Percentiles rank a stretch among this genome's conserved stretches.
Evolutionary conservation across 2,113 vertebrate genomes (phyloP).

Genomic region (Chaenocephalus aceratus): DNA sequence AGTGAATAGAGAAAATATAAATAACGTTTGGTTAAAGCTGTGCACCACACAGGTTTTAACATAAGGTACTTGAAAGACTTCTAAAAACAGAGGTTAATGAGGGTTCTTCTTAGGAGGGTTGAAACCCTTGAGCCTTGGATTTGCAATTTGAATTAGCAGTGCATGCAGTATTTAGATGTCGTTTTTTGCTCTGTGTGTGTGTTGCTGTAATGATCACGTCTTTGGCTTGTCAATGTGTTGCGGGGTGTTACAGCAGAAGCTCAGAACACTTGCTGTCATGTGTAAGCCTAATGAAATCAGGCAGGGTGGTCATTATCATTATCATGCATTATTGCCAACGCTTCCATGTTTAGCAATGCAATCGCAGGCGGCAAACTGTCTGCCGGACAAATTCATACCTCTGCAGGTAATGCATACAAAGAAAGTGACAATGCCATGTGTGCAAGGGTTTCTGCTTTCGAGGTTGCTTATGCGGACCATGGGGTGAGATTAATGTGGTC

Average conservation of each 20-base stretch:
- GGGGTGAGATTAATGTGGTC: slow-evolving; percentile 75
- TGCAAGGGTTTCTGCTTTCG: slow-evolving; percentile 49
- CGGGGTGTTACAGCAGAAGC: slow-evolving; percentile 70
- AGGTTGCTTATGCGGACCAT: slow-evolving; percentile 46
- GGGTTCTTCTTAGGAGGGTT: slow-evolving; percentile 41
- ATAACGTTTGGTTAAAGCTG: slow-evolving; percentile 44
- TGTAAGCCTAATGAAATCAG: slow-evolving; percentile 73
- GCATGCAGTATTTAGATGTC: slow-evolving; percentile 41
- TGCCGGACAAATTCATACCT: slow-evolving; percentile 46
- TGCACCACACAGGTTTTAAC: slow-evolving; percentile 36
- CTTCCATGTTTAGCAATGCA: slow-evolving; percentile 53
- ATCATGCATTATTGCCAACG: slow-evolving; percentile 70
- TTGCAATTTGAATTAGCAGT: slow-evolving; percentile 64
- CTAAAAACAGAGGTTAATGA: slow-evolving; percentile 59
- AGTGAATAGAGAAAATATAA: slow-evolving; percentile 36
- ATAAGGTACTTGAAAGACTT: slow-evolving; percentile 34
- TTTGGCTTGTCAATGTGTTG: slow-evolving; percentile 62
- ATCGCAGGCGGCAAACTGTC: slow-evolving; percentile 34
- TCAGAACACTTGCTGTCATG: slow-evolving; percentile 66
- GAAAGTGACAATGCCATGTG: slow-evolving; percentile 49
- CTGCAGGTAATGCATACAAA: slow-evolving; percentile 54
- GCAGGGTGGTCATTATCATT: slow-evolving; percentile 74
- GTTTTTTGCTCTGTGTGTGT: slow-evolving; percentile 32
- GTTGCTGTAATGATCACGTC: slow-evolving; percentile 46
- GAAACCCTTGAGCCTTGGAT: slow-evolving; percentile 66